phyloP scores from a whole-genome alignment of 2,888 invertebrate genomes.

The Zaprionus obscuricornis region DNA sequence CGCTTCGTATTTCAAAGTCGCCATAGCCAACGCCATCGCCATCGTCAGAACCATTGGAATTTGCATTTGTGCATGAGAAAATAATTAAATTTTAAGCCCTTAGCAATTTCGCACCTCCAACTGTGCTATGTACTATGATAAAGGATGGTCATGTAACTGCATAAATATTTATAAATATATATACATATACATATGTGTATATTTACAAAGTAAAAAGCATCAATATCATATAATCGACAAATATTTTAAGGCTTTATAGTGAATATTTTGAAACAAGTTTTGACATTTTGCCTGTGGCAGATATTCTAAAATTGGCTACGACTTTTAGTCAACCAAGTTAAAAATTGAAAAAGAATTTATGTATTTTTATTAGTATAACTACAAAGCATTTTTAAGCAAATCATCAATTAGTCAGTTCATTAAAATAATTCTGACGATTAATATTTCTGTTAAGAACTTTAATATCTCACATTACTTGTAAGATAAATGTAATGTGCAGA shows the following conservation, averaged over 20 bases:
- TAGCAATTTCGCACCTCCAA: slow-evolving; percentile 56
- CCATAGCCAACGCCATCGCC: too few species aligned
- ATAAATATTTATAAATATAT: slow-evolving; percentile 40
- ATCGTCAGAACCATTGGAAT: slow-evolving; percentile 26
- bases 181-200: not conserved
- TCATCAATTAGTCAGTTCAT: too few species aligned
- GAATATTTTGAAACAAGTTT: slow-evolving; percentile 64
- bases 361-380: too few species aligned
- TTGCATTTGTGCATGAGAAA: slow-evolving; percentile 50
- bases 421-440: too few species aligned
- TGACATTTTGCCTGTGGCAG: slow-evolving; percentile 72
- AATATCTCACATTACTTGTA: too few species aligned
- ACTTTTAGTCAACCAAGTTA: too few species aligned
- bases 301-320: too few species aligned
- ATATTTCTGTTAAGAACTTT: too few species aligned
- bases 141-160: slow-evolving; percentile 25
- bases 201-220: slow-evolving; percentile 36
- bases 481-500: not conserved
- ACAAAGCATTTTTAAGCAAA: too few species aligned
- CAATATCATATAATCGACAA: slow-evolving; percentile 60
- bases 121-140: slow-evolving; percentile 30
- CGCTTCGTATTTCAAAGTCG: too few species aligned
- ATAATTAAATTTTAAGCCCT: slow-evolving; percentile 65
- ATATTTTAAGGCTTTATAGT: slow-evolving; percentile 56
- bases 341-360: too few species aligned